A percentile compares a stretch with the other conserved stretches of the same genome.
phyloP scores from a whole-genome alignment of 2,888 invertebrate species.

The Fabriciana adippe region DNA sequence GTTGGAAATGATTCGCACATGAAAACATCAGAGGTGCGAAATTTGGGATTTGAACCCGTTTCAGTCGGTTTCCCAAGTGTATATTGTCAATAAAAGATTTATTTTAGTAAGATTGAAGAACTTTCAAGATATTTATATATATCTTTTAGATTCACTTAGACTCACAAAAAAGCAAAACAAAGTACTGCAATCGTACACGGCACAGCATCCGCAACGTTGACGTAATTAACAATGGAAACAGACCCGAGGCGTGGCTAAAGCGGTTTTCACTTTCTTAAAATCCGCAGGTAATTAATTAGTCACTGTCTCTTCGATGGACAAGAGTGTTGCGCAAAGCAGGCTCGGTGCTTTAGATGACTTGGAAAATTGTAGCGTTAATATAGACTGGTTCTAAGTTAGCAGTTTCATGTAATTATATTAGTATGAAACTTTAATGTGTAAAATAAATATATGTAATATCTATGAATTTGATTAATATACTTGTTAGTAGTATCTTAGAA shows the following conservation, averaged over 20 bases:
- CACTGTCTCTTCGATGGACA: constrained; percentile 41
- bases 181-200: background rate
- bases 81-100: too few species aligned
- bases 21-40: too few species aligned
- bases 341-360: constrained; percentile 38
- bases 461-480: background rate
- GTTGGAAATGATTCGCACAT: too few species aligned
- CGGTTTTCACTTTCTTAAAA: constrained; percentile 50
- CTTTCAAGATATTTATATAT: too few species aligned
- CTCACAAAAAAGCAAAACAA: too few species aligned
- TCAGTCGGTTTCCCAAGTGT: too few species aligned
- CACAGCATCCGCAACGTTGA: background rate
- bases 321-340: constrained; percentile 40
- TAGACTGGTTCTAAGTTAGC: constrained; percentile 26
- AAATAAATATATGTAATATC: background rate
- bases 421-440: constrained; percentile 1
- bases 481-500: background rate
- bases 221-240: constrained; percentile 15
- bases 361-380: constrained; percentile 25
- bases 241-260: constrained; percentile 36
- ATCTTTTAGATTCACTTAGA: too few species aligned
- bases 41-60: too few species aligned
- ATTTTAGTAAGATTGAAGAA: too few species aligned
- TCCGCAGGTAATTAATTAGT: constrained; percentile 50
- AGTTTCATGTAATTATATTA: constrained; percentile 18